These are phyloP conservation scores for Bambusicola thoracicus DNA, from an alignment of 2,113 vertebrate genomes.

Conservation along the genomic window DNA sequence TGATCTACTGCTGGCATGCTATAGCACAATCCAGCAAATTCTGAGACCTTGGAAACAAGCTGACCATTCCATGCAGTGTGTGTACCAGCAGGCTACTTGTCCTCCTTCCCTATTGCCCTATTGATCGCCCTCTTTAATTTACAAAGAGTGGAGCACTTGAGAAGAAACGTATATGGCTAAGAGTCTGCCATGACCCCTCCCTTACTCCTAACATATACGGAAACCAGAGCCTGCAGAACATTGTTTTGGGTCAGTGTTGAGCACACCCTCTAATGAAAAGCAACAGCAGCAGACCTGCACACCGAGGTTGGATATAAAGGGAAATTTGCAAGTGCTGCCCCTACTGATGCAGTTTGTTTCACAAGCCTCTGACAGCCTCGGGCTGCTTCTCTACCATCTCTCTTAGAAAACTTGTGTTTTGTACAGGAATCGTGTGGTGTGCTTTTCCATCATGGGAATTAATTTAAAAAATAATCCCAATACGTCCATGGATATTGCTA, in stretches of 20 bases:
- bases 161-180: constrained; percentile 35
- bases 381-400: not conserved
- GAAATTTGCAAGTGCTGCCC: not conserved
- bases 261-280: not conserved
- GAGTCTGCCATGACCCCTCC: not conserved
- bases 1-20: not conserved
- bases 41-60: not conserved
- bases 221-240: not conserved
- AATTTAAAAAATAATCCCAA: not conserved
- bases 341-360: not conserved
- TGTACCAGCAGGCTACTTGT: not conserved
- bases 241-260: not conserved
- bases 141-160: constrained; percentile 18
- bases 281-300: not conserved
- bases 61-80: not conserved
- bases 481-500: not conserved
- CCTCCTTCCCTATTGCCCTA: constrained; percentile 57
- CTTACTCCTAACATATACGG: not conserved
- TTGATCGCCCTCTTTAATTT: constrained; percentile 57
- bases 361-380: no score
- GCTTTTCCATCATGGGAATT: not conserved
- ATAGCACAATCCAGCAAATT: not conserved
- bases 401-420: not conserved
- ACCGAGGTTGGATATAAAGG: not conserved
- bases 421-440: not conserved